Percentiles rank a stretch among this genome's conserved stretches.
Conservation (phyloP, 2,113 vertebrate genomes). For the Pterocles gutturalis region DNA sequence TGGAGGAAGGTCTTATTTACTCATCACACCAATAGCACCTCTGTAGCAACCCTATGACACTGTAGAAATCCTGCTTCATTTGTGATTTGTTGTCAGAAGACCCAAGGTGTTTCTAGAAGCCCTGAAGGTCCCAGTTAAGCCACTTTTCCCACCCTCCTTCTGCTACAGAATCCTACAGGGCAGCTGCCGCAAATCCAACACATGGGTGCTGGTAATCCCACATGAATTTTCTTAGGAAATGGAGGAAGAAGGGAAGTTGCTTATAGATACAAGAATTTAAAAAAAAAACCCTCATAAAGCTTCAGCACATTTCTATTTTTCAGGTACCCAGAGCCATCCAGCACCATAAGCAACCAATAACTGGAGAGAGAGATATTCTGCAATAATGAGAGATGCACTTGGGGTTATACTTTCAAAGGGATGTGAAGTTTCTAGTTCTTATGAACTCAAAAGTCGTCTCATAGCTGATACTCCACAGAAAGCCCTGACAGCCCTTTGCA, state of each 20-base stretch:
- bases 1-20: background rate
- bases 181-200: background rate
- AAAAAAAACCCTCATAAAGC: background rate
- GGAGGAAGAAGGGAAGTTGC: background rate
- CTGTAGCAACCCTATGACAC: background rate
- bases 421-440: background rate
- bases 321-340: background rate
- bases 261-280: background rate
- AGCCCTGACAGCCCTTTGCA: background rate
- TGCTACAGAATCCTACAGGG: background rate
- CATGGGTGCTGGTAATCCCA: background rate
- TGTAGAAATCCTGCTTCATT: background rate
- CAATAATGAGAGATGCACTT: background rate
- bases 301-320: background rate
- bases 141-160: background rate
- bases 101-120: background rate
- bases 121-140: background rate
- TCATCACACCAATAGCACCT: background rate
- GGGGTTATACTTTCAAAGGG: background rate
- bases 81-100: background rate
- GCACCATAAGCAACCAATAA: background rate
- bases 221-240: slow-evolving; percentile 14
- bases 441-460: background rate
- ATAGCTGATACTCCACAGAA: background rate
- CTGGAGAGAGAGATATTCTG: background rate